Evolutionary conservation across 2,888 invertebrate species (phyloP), one percentile per base, ranked within the genome.

Genomic region (Dysmachus trigonus): DNA sequence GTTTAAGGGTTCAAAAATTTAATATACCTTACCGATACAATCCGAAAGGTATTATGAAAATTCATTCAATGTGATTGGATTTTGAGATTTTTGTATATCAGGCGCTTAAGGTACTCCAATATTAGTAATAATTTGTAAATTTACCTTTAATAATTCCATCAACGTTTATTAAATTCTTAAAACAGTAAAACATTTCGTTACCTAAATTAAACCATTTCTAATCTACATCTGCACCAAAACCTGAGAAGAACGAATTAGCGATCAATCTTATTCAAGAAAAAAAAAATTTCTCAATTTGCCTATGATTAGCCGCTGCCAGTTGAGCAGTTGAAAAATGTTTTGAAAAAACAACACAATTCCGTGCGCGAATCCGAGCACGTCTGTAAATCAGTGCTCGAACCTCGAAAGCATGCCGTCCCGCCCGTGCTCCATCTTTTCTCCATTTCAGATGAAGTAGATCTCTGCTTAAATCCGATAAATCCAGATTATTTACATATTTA

Each of bases 401-500:
- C 47, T 27, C 30, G 13, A 15, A 47, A 83, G 72, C 18, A 72
- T 53, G 38, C 27, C 41, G 33, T 38, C 15, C 13, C 83, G 72
- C 83, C 30, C 35, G 72, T 27, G 38, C 83, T 72, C 71, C 41
- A 72, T 72, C 72, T 83, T 83, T 83, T 33, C 41, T 22, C 22
- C 33, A 35, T 73, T 35, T 82, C 33, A 71, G 82, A 41, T n/a
- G 72, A 62, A 62, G 81, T 62, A 62, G 62, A 83, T 83, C 83
- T 83, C 35, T 31, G 53, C 33, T 71, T 51, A 87, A 87, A 87
- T 87, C 85, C 85, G 87, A 87, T 87, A 87, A 87, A 87, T 85
- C 87, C 87, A 82, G 87, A 87, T 87, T 85, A 87, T 87, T 87
- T 87, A 85, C 87, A 87, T 87, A 87, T 85, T 87, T 87, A 87